Evolutionary conservation across 2,888 invertebrate species (phyloP), one percentile per base, ranked within the genome.

Genomic region (Napeogenes inachia): DNA sequence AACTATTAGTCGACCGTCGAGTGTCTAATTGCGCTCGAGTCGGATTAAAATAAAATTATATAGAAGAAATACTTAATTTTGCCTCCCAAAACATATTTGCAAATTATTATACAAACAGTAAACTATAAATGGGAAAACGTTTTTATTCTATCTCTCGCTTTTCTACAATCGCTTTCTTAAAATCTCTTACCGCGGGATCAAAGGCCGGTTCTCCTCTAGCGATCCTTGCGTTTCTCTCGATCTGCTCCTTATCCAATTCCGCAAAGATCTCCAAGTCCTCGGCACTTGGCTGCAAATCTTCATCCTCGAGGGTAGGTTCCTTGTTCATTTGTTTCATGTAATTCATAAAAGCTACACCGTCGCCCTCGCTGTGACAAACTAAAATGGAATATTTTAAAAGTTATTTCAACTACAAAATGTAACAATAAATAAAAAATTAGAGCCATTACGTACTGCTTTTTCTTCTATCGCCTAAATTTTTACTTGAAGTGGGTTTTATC

Each of bases 211-310:
- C 87, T 33, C 89, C 89, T n/a, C 87, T 77, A 2, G 81, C 85
- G 13, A 89, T 81, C 69, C 89, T 83, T 2, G 86, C 87, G 57
- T 88, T 80, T 33, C 86, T 72, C 62, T 89, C 87, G 13, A 68
- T 68, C 65, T 83, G 78, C 21, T 89, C 88, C 32, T 74, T 69
- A 4, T 89, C 88, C 45, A 90, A 62, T 47, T 89, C 89, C 0
- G 79, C 84, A 45, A 90, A 87, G 65, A 90, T 84, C 71, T 89
- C 88, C 64, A 87, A 42, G 46, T 90, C 89, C 57, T 87, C 87
- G 13, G 82, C 84, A 63, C 82, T 88, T 0, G 87, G 89, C 59
- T 83, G 74, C 65, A 87, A 53, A 42, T 84, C 84, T 4, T 80
- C 72, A 35, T 79, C 76, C 2, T 79, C 76, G 10, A 76, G 75